Conservation (phyloP, 2,113 vertebrate species). For the Phalacrocorax pelagicus region DNA sequence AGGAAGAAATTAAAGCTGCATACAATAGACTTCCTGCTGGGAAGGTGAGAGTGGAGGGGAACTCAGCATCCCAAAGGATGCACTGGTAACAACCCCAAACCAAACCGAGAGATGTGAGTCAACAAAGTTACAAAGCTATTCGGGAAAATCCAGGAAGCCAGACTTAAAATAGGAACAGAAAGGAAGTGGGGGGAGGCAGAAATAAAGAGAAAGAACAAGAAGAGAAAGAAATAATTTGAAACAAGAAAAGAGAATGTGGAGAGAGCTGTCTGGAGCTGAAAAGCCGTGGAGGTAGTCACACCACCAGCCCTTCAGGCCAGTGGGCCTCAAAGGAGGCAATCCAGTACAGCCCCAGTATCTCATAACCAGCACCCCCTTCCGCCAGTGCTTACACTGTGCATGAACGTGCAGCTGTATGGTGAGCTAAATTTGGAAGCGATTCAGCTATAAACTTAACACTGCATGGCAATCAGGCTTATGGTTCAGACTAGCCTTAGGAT, state of each 20-base stretch:
- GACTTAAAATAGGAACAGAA: conserved; percentile 7
- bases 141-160: conserved; percentile 15
- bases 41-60: conserved; percentile 14
- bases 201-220: not conserved
- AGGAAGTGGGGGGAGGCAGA: not conserved
- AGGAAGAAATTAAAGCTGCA: conserved; percentile 34
- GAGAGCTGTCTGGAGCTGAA: not conserved
- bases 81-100: not conserved
- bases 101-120: not conserved
- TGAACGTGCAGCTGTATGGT: not conserved
- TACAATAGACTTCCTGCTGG: conserved; percentile 47
- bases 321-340: not conserved
- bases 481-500: not conserved
- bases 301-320: not conserved
- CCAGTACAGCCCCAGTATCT: not conserved
- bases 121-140: not conserved
- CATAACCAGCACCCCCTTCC: not conserved
- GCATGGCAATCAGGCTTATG: not conserved
- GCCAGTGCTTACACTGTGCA: not conserved
- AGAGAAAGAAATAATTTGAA: not conserved
- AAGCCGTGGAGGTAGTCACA: not conserved
- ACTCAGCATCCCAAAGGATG: conserved; percentile 35
- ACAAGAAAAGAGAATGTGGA: not conserved
- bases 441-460: not conserved
- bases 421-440: not conserved